Percentiles rank a stretch among this genome's conserved stretches.
phyloP scores from a whole-genome alignment of 2,113 vertebrate genomes.

The Pao palembangensis region DNA sequence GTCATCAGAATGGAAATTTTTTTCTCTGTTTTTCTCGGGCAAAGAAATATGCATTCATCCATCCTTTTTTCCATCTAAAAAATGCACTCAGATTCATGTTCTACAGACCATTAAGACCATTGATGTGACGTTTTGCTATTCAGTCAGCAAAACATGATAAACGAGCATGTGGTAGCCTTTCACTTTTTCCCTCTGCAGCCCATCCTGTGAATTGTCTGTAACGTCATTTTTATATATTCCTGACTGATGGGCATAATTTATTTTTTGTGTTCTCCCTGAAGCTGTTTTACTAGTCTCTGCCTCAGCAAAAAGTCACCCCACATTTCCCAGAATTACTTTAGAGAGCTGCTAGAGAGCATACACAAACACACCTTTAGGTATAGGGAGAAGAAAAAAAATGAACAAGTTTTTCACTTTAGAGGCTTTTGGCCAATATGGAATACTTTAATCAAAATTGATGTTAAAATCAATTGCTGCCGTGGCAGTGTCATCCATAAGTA shows the following conservation, averaged over 20 bases:
- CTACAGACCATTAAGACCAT: conserved; percentile 32
- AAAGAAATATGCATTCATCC: conserved; percentile 23
- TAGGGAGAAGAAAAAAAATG: too few relatives aligned
- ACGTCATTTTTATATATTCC: not conserved
- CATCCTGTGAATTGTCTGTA: conserved; percentile 13
- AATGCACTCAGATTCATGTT: conserved; percentile 33
- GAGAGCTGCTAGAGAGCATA: not conserved
- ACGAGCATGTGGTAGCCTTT: conserved; percentile 37
- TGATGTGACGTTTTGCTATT: conserved; percentile 24
- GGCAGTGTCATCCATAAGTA: not conserved
- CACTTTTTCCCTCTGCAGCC: conserved; percentile 12
- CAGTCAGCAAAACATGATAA: conserved; percentile 46
- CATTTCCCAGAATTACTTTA: conserved; percentile 12
- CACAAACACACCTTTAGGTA: not conserved
- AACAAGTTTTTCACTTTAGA: too few relatives aligned
- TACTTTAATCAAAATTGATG: not conserved
- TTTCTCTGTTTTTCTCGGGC: not conserved
- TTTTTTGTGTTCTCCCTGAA: conserved; percentile 7
- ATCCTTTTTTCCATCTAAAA: conserved; percentile 30
- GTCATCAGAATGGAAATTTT: conserved; percentile 60
- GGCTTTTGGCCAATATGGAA: not conserved
- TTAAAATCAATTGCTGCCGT: not conserved
- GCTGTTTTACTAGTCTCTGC: not conserved
- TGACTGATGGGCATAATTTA: conserved; percentile 3
- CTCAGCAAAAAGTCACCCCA: not conserved